Evolutionary conservation across 30 jellyfish, hydroid and myxozoan species (phyloP), one percentile per base, ranked within the genome.

Genomic region (Rhopilema esculentum): DNA sequence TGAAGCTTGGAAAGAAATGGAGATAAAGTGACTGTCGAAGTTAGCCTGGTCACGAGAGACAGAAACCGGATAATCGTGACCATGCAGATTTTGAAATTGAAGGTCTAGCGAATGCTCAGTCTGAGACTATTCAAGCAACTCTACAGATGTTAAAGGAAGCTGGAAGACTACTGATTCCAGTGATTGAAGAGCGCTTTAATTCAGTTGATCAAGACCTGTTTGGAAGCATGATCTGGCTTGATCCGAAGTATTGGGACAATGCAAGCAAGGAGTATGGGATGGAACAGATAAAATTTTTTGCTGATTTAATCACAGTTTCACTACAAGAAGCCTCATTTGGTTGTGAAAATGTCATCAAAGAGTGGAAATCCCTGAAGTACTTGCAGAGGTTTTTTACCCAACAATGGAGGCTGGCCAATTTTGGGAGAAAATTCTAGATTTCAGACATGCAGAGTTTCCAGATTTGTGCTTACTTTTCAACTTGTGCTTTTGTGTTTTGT

Each of bases 351-450:
- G 57, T 40, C 57, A 40, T 40, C 57, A 40, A 40, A 65, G 84
- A 81, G 33, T 81, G 83, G 84, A 15, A 50, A 19, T 66, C 84
- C 51, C 84, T 81, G 27, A 65, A 40, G 57, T 40, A 40, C 57
- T 40, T 40, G 57, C 12, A 40, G 57, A 40, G 57, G 57, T 40
- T 12, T 40, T 40, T 40, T 40, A 40, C 57, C 57, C 57, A 22
- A 81, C 68, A 50, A 65, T 81, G 91, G 73, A 65, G 75, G 31
- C 91, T n/a, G 49, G 83, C 33, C 83, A 81, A 69, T 83, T 81
- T 32, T 81, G 91, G 91, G 83, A 81, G 40, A 81, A 81, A 76
- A 78, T 64, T 78, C 48, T 76, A 27, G 49, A 16, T 4, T 79
- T 17, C 89, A 27, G 89, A 28, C 28, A 66, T 17, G 48, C 40